These are phyloP conservation scores for Diceros bicornis DNA, from an alignment of 2,797 vertebrate genomes.

Conservation along the genomic window DNA sequence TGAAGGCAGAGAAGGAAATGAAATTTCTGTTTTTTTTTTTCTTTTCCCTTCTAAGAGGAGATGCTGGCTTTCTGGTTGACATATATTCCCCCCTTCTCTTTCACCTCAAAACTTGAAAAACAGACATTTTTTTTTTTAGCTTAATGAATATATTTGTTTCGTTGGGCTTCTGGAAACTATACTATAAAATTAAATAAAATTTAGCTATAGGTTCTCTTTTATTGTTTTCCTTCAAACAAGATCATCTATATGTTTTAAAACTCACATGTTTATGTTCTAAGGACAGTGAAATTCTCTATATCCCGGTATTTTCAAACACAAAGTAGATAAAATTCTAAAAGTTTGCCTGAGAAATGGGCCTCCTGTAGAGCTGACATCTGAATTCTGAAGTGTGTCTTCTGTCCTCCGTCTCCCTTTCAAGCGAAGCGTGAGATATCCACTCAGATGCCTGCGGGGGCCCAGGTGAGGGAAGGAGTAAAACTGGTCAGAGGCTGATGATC, in stretches of 20 bases:
- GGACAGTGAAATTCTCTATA: not conserved
- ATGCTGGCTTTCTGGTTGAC: slow-evolving; percentile 27
- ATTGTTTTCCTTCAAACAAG: slow-evolving; percentile 17
- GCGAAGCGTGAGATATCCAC: not conserved
- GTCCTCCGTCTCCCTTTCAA: not conserved
- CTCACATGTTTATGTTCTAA: not conserved
- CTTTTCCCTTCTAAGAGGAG: not conserved
- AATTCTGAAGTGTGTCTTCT: not conserved
- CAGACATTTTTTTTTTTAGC: not conserved
- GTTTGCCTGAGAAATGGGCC: not conserved
- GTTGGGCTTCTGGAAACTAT: slow-evolving; percentile 9
- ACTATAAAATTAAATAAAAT: slow-evolving; percentile 22
- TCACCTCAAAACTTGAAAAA: slow-evolving; percentile 59
- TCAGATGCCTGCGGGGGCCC: not conserved
- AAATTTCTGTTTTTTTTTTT: not conserved
- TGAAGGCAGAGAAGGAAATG: slow-evolving; percentile 33
- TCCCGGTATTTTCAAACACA: not conserved
- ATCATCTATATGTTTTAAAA: slow-evolving; percentile 26
- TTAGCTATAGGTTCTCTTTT: not conserved
- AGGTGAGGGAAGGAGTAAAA: not conserved
- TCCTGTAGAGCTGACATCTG: not conserved
- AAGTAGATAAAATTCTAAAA: not conserved
- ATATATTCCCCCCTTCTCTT: not conserved
- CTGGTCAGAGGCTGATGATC: not conserved
- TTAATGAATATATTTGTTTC: slow-evolving; percentile 49